Conservation (phyloP, 2,113 vertebrate species). For the Salvelinus alpinus region DNA sequence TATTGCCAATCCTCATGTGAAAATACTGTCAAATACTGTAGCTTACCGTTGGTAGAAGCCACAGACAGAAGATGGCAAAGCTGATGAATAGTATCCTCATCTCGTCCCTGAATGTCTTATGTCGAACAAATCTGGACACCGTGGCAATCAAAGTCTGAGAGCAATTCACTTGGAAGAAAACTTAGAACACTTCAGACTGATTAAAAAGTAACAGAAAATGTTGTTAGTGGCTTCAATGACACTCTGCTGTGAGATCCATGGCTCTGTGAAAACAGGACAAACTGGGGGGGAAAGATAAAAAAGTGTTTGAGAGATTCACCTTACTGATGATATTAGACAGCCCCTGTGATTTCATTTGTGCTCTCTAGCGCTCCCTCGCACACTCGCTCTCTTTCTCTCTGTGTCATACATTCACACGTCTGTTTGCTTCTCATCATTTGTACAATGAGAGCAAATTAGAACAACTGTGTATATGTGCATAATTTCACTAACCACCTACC, state of each 20-base stretch:
- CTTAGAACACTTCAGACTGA: neutral
- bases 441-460: neutral
- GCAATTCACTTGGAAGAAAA: neutral
- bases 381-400: neutral
- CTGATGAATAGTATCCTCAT: neutral
- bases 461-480: neutral
- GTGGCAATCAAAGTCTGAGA: neutral
- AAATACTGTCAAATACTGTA: neutral
- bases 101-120: neutral
- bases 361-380: neutral
- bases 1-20: neutral
- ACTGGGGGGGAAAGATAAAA: neutral
- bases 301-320: neutral
- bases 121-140: neutral
- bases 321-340: neutral
- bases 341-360: neutral
- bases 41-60: conserved; percentile 1
- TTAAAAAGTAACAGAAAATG: neutral
- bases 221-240: neutral
- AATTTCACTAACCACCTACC: neutral
- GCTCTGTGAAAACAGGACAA: neutral
- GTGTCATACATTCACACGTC: neutral
- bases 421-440: neutral
- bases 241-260: neutral
- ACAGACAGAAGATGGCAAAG: neutral